These are phyloP conservation scores for Cheumatopsyche charites DNA, from an alignment of 1,140 invertebrate species.

Conservation along the genomic window DNA sequence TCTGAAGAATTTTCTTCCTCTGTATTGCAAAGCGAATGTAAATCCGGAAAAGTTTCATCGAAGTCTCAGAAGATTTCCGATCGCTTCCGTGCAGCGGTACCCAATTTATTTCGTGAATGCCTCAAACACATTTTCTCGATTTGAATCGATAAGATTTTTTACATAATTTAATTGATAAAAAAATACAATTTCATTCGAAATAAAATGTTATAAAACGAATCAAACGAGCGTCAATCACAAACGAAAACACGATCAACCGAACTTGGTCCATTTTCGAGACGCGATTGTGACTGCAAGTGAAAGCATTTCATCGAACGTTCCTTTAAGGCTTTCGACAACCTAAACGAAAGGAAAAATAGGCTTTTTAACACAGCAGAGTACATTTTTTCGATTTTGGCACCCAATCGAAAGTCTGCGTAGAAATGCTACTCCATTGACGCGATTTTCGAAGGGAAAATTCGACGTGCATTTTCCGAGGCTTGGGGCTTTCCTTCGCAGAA, in stretches of 20 bases:
- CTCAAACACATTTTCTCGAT: neutral
- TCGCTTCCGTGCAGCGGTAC: neutral
- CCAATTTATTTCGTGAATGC: neutral
- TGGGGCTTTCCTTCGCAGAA: neutral
- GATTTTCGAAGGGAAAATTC: neutral
- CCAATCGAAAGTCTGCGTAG: neutral
- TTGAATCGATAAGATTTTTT: too few relatives aligned
- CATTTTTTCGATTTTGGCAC: too few relatives aligned
- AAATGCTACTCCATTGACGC: constrained; percentile 4
- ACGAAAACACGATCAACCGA: too few relatives aligned
- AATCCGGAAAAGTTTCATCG: constrained; percentile 16
- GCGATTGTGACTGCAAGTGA: neutral
- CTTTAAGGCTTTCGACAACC: too few relatives aligned
- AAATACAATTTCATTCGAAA: too few relatives aligned
- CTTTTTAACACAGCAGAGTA: too few relatives aligned
- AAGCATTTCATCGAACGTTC: constrained; percentile 9
- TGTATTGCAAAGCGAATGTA: neutral
- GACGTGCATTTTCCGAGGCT: neutral
- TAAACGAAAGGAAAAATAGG: too few relatives aligned
- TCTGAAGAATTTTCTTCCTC: neutral
- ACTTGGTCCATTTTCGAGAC: too few relatives aligned
- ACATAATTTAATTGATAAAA: too few relatives aligned
- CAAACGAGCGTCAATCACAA: too few relatives aligned
- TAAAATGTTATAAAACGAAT: too few relatives aligned
- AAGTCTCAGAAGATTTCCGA: neutral